Evolutionary conservation across 2,797 vertebrate genomes (phyloP).

Genomic region (Acanthurus tractus): DNA sequence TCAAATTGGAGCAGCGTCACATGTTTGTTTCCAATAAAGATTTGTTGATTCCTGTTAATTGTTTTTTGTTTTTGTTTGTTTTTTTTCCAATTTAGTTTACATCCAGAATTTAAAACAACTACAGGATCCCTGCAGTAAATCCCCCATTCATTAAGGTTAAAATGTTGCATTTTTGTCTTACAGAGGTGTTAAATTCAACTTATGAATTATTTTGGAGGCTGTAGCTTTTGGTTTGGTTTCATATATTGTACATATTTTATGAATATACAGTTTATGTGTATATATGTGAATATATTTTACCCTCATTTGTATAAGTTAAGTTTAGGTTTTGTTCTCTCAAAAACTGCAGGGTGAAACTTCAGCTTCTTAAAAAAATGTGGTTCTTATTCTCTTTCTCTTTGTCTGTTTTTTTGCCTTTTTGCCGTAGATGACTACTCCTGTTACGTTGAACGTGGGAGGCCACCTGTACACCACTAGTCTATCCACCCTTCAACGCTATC

Average conservation of each 20-base stretch:
- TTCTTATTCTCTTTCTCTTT: constrained; percentile 5
- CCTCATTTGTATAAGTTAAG: not conserved
- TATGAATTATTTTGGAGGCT: not conserved
- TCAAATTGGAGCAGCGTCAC: constrained; percentile 2
- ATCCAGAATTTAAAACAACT: not conserved
- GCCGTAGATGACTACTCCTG: constrained; percentile 93
- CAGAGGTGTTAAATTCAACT: not conserved
- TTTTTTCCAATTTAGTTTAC: not conserved
- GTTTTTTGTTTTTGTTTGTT: not conserved
- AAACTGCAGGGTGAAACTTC: not conserved
- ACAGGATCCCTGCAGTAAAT: not conserved
- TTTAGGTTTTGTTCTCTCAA: not conserved
- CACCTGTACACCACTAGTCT: constrained; percentile 96
- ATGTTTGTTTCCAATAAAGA: constrained; percentile 16
- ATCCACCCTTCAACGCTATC: constrained; percentile 95
- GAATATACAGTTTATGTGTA: no score
- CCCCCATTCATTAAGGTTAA: no score
- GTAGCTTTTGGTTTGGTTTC: not conserved
- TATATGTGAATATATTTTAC: no score
- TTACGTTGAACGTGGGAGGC: constrained; percentile 98
- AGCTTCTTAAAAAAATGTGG: not conserved
- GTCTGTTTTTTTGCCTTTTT: constrained; percentile 12
- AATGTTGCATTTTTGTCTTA: not conserved
- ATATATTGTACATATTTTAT: no score
- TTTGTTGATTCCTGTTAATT: not conserved